phyloP scores from a whole-genome alignment of 2,888 invertebrate species.

The Drosophila kanekoi region DNA sequence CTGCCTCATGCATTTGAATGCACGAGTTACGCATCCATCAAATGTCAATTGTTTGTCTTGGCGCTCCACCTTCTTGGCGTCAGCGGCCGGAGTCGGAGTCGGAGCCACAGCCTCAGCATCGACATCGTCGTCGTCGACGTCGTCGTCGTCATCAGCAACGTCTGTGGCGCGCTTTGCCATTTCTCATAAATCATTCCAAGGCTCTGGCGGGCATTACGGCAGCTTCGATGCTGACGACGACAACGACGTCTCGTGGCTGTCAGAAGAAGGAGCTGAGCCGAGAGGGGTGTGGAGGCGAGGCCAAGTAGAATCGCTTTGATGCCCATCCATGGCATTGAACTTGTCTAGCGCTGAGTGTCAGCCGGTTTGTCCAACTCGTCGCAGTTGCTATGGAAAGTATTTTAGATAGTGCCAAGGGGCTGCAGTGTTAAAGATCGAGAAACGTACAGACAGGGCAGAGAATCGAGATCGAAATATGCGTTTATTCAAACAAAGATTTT shows the following conservation, averaged over 20 bases:
- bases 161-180: slow-evolving; percentile 57
- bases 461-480: neutral
- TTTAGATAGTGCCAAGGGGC: slow-evolving; percentile 34
- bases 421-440: slow-evolving; percentile 3
- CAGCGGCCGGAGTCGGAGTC: slow-evolving; percentile 5
- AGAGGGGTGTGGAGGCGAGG: neutral
- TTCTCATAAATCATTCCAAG: slow-evolving; percentile 76
- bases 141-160: slow-evolving; percentile 29
- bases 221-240: slow-evolving; percentile 32
- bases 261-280: slow-evolving; percentile 22
- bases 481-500: neutral
- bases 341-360: slow-evolving; percentile 73
- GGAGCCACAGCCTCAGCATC: slow-evolving; percentile 6
- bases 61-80: slow-evolving; percentile 65
- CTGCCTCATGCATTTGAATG: slow-evolving; percentile 66
- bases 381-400: slow-evolving; percentile 56
- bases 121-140: neutral
- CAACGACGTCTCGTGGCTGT: slow-evolving; percentile 49
- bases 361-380: slow-evolving; percentile 70
- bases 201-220: slow-evolving; percentile 60
- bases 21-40: slow-evolving; percentile 81
- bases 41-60: slow-evolving; percentile 81
- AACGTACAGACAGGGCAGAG: neutral
- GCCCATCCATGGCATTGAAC: slow-evolving; percentile 79
- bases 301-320: slow-evolving; percentile 60